These are phyloP conservation scores for Bombylius discolor DNA, from an alignment of 2,888 invertebrate species.

Conservation along the genomic window DNA sequence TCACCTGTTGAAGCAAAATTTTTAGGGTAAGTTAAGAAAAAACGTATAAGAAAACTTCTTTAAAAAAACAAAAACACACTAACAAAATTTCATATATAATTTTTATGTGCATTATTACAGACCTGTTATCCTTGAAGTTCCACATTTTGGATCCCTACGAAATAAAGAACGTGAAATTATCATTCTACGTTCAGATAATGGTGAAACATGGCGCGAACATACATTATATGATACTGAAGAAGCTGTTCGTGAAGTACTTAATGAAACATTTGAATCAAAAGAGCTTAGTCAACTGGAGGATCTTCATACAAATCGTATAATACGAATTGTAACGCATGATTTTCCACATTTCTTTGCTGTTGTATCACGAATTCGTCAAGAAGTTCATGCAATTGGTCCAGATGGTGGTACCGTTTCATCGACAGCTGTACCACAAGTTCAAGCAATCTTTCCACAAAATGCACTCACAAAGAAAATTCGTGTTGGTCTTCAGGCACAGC, in stretches of 20 bases:
- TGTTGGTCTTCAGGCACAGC: slow-evolving; percentile 95
- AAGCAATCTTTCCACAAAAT: slow-evolving; percentile 78
- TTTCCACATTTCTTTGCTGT: slow-evolving; percentile 98
- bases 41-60: neutral
- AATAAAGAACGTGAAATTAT: slow-evolving; percentile 94
- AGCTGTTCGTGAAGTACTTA: slow-evolving; percentile 80
- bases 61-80: neutral
- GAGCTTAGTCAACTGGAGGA: slow-evolving; percentile 66
- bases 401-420: slow-evolving; percentile 96
- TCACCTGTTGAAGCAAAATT: slow-evolving; percentile 94
- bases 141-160: slow-evolving; percentile 90
- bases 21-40: slow-evolving; percentile 59
- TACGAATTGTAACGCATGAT: slow-evolving; percentile 87
- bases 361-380: slow-evolving; percentile 87
- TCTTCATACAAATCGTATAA: slow-evolving; percentile 77
- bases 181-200: slow-evolving; percentile 90
- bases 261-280: slow-evolving; percentile 74
- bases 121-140: slow-evolving; percentile 88
- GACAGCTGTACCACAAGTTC: slow-evolving; percentile 78
- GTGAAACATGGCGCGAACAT: slow-evolving; percentile 97
- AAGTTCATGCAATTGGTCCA: slow-evolving; percentile 92
- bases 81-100: neutral
- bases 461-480: slow-evolving; percentile 98
- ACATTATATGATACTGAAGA: slow-evolving; percentile 73
- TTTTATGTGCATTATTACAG: slow-evolving; percentile 35